Conservation (phyloP, 2,113 vertebrate species). For the Cyanistes caeruleus region DNA sequence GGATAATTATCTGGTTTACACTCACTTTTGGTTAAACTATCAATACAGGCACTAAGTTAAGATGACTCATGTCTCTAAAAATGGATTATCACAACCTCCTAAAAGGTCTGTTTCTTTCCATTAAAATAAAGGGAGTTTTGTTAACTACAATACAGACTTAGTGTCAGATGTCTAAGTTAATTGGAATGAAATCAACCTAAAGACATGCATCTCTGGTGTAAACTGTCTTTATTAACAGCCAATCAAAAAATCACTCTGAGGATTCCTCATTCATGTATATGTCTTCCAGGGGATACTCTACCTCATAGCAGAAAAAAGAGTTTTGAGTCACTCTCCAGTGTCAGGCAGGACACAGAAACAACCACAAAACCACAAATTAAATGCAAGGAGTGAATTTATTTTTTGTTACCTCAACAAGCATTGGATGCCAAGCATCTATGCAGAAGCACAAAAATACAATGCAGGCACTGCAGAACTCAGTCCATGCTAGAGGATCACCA, state of each 20-base stretch:
- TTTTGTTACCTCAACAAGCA: neutral
- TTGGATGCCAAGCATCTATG: neutral
- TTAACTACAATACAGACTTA: neutral
- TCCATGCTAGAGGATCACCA: no score
- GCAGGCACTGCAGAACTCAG: neutral
- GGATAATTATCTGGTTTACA: neutral
- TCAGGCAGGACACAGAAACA: neutral
- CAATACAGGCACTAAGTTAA: neutral
- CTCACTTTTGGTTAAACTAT: neutral
- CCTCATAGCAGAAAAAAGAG: neutral
- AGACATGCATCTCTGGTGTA: rapidly evolving
- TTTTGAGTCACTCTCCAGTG: neutral
- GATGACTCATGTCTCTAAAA: neutral
- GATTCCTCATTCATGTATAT: neutral
- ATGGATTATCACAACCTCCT: neutral
- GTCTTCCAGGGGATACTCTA: neutral
- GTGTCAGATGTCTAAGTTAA: neutral
- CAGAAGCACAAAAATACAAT: neutral
- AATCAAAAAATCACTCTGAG: neutral
- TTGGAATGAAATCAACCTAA: neutral
- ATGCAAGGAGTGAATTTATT: neutral
- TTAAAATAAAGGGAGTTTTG: neutral
- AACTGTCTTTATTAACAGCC: neutral
- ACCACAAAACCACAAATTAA: neutral
- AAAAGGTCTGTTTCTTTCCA: neutral